Evolutionary conservation across 2,888 invertebrate genomes (phyloP).

Genomic region (Thecocarcelia acutangulata): DNA sequence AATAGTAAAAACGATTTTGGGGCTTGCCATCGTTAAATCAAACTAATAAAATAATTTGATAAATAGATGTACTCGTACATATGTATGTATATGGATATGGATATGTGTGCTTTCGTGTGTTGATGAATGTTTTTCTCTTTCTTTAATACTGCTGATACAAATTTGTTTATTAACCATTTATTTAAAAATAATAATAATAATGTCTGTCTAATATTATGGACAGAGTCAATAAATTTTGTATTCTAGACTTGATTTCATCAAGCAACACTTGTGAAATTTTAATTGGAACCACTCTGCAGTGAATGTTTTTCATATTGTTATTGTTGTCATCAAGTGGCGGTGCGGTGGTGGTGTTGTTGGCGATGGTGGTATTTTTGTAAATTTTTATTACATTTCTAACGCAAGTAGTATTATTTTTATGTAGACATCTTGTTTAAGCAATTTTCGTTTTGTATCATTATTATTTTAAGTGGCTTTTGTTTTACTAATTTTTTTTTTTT

Average conservation of each 20-base stretch:
- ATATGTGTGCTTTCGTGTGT: background rate
- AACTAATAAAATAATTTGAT: conserved; percentile 63
- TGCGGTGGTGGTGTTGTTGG: background rate
- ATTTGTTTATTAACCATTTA: conserved; percentile 58
- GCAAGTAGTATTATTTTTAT: conserved; percentile 36
- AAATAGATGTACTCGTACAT: conserved; percentile 42
- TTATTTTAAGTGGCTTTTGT: conserved; percentile 17
- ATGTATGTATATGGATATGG: too few relatives aligned
- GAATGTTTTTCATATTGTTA: conserved; percentile 8
- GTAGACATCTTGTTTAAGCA: conserved; percentile 63
- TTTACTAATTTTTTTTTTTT: conserved; percentile 14
- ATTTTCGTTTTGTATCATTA: conserved; percentile 43
- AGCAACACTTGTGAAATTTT: conserved; percentile 58
- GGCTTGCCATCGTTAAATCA: conserved; percentile 63
- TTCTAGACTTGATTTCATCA: conserved; percentile 59
- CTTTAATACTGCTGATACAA: conserved; percentile 44
- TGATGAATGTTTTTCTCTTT: background rate
- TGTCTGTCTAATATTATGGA: conserved; percentile 30
- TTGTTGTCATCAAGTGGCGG: background rate
- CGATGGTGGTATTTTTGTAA: background rate
- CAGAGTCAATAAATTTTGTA: conserved; percentile 59
- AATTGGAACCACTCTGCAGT: conserved; percentile 34
- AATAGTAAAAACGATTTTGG: conserved; percentile 47
- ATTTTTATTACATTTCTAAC: conserved; percentile 45
- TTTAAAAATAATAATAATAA: conserved; percentile 33